These are phyloP conservation scores for Onchidella celtica DNA, from an alignment of 2,888 invertebrate species.

Conservation along the genomic window DNA sequence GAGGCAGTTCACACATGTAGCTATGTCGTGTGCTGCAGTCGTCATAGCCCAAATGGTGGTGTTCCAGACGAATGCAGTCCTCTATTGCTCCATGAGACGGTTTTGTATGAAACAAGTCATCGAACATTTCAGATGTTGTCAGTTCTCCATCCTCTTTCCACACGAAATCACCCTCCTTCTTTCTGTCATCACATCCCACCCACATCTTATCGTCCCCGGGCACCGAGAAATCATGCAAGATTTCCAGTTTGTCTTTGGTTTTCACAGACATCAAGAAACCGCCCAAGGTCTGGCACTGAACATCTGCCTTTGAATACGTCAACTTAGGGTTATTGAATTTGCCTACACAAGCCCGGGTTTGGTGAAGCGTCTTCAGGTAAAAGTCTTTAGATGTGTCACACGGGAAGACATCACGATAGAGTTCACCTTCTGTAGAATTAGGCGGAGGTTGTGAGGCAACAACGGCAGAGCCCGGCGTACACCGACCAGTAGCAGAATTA, in stretches of 20 bases:
- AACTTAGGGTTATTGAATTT: not conserved
- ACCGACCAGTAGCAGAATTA: not conserved
- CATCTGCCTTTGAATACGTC: not conserved
- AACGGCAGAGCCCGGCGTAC: not conserved
- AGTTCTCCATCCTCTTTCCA: constrained; percentile 11
- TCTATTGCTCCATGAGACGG: too few species aligned
- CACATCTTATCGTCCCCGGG: not conserved
- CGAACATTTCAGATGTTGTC: not conserved
- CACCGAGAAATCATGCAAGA: not conserved
- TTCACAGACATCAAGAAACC: constrained; percentile 21
- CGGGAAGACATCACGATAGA: not conserved
- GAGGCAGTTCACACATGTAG: too few species aligned
- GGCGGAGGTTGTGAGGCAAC: not conserved
- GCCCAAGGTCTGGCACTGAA: not conserved
- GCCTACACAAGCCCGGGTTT: constrained; percentile 4
- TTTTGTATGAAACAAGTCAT: not conserved
- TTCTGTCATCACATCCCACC: constrained; percentile 6
- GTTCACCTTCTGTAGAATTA: not conserved
- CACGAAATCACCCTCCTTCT: not conserved
- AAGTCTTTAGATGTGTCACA: constrained; percentile 10
- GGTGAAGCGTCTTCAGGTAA: not conserved
- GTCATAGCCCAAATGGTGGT: too few species aligned
- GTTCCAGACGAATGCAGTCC: too few species aligned
- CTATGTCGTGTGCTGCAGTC: too few species aligned
- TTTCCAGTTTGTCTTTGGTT: not conserved